Conservation (phyloP, 2,888 invertebrate genomes). For the Apocheima hispidaria region DNA sequence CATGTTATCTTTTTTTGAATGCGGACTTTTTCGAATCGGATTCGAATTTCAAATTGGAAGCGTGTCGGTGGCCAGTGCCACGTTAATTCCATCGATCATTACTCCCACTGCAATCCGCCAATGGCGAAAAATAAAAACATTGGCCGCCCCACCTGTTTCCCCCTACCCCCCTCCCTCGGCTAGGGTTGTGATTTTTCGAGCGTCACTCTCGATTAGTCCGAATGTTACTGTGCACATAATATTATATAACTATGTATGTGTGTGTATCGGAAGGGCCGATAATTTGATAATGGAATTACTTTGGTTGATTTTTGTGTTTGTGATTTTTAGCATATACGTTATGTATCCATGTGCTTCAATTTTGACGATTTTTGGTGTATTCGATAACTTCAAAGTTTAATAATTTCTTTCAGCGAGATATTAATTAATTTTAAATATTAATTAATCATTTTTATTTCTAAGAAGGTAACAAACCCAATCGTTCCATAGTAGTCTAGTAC, state of each 20-base stretch:
- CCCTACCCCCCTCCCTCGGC: conserved; percentile 61
- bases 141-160: conserved; percentile 71
- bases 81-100: conserved; percentile 86
- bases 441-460: too few relatives aligned
- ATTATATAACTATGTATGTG: conserved; percentile 13
- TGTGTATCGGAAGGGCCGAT: conserved; percentile 43
- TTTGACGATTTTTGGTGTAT: too few relatives aligned
- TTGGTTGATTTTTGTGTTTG: conserved; percentile 2
- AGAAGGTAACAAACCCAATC: too few relatives aligned
- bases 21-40: conserved; percentile 15
- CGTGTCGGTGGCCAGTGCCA: conserved; percentile 71
- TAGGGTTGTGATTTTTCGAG: conserved; percentile 79
- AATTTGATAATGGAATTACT: conserved; percentile 38
- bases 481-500: too few relatives aligned
- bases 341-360: too few relatives aligned
- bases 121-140: conserved; percentile 84
- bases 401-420: too few relatives aligned
- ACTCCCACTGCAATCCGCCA: conserved; percentile 84
- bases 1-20: conserved; percentile 20
- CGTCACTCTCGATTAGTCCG: conserved; percentile 71
- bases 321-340: too few relatives aligned
- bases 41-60: conserved; percentile 67
- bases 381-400: too few relatives aligned
- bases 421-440: too few relatives aligned
- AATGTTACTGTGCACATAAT: conserved; percentile 39